Percentiles rank a stretch among this genome's conserved stretches.
These are phyloP conservation scores for Melolontha melolontha DNA, from an alignment of 2,888 invertebrate genomes.

Conservation along the genomic window DNA sequence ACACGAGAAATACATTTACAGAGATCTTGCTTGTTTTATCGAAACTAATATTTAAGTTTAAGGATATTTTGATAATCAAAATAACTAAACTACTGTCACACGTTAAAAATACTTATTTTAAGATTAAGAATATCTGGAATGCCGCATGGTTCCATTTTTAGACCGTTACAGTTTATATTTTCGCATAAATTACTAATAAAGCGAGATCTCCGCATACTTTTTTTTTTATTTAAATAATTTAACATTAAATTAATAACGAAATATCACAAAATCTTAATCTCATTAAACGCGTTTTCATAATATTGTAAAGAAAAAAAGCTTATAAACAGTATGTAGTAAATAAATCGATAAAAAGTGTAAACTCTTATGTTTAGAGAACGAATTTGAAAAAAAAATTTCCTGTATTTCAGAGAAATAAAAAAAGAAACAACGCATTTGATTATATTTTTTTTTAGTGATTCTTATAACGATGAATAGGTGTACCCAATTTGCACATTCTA, in stretches of 20 bases:
- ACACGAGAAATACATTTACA: no score
- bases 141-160: not conserved
- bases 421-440: no score
- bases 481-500: slow-evolving; percentile 52
- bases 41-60: not conserved
- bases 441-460: not conserved
- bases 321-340: no score
- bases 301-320: not conserved
- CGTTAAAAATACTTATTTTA: no score
- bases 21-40: slow-evolving; percentile 4
- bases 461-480: slow-evolving; percentile 2
- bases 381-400: not conserved
- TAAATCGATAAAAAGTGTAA: not conserved
- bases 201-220: not conserved
- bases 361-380: not conserved
- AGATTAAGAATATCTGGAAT: not conserved
- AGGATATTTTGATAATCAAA: slow-evolving; percentile 4
- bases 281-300: not conserved
- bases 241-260: not conserved
- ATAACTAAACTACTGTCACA: slow-evolving; percentile 11
- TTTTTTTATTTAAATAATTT: not conserved
- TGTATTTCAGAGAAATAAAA: no score
- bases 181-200: not conserved
- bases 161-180: not conserved
- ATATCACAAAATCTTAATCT: slow-evolving; percentile 3